Evolutionary conservation across 2,888 invertebrate species (phyloP), one percentile per base, ranked within the genome.

Genomic region (Cataglyphis livida): DNA sequence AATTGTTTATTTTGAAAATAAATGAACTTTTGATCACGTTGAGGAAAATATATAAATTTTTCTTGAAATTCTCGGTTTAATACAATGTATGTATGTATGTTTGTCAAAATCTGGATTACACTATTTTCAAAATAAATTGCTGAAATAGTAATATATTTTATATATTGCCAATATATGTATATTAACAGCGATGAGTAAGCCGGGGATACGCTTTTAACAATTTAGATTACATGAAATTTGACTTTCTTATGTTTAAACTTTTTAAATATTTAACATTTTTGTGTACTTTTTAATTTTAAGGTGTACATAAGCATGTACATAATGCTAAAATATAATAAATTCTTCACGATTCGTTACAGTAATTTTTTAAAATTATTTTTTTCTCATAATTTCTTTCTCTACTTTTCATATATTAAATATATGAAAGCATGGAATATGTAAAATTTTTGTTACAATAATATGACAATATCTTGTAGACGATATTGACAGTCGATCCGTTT

Each of bases 401-500:
- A 44, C n/a, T 28, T 41, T 1, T 73, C 28, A 28, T 2, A 28
- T 4, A 7, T 62, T 7, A 62, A 62, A 21, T 7, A 51, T 51
- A 6, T 44, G 2, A 32, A 28, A 32, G 35, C 4, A 35, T 15
- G 18, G 15, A 15, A 57, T 10, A 10, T 15, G 28, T 3, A 3
- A 62, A 54, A 54, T 38, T 38, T 0, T 66, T 15, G 12, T 15
- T 12, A 41, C 65, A 35, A 66, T 51, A 5, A 10, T 25, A 44
- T 18, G 15, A 44, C 12, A 18, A n/a, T 32, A 32, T 25, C 32
- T 2, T 57, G 7, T 25, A 21, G 15, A 41, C 18, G 18, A n/a
- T 51, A 25, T n/a, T 4, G 57, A 21, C 25, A 59, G 41, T 76
- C 28, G 10, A 78, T 70, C 57, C 32, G 41, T 59, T 73, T 71